Conservation (phyloP, 2,888 invertebrate genomes). For the Mythimna lalbum region DNA sequence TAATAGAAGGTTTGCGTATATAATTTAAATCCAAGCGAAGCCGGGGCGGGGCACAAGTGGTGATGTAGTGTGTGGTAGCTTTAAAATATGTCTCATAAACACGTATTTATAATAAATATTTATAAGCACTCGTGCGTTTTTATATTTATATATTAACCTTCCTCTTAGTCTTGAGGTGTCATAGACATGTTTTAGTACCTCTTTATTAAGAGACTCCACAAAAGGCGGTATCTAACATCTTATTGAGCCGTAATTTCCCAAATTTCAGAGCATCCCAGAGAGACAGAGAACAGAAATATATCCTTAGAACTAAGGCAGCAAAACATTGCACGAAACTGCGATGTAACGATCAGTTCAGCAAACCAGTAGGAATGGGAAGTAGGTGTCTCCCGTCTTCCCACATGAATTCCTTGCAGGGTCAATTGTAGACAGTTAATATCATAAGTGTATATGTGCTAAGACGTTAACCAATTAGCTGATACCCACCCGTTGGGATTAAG, state of each 20-base stretch:
- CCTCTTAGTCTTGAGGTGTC: not conserved
- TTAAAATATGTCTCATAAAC: not conserved
- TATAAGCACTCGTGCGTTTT: not conserved
- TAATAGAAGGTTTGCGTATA: no score
- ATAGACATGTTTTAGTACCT: not conserved
- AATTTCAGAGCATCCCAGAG: not conserved
- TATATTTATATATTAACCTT: not conserved
- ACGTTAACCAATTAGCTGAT: constrained; percentile 26
- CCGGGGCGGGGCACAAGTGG: not conserved
- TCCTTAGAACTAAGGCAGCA: not conserved
- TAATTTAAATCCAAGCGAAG: no score
- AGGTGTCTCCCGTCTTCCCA: constrained; percentile 9
- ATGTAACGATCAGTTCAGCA: not conserved
- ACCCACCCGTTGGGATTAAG: constrained; percentile 11
- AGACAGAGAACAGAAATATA: not conserved
- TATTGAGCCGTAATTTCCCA: no score
- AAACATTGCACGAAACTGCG: not conserved
- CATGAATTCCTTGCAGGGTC: constrained; percentile 22
- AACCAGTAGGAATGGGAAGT: constrained; percentile 13
- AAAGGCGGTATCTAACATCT: not conserved
- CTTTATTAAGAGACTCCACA: not conserved
- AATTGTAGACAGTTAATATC: constrained; percentile 10
- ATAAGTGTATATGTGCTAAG: constrained; percentile 1
- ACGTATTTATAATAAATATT: not conserved
- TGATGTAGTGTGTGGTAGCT: no score